Percentiles rank a stretch among this genome's conserved stretches.
phyloP scores from a whole-genome alignment of 1,140 invertebrate genomes.

The Drosophila subpulchrella region DNA sequence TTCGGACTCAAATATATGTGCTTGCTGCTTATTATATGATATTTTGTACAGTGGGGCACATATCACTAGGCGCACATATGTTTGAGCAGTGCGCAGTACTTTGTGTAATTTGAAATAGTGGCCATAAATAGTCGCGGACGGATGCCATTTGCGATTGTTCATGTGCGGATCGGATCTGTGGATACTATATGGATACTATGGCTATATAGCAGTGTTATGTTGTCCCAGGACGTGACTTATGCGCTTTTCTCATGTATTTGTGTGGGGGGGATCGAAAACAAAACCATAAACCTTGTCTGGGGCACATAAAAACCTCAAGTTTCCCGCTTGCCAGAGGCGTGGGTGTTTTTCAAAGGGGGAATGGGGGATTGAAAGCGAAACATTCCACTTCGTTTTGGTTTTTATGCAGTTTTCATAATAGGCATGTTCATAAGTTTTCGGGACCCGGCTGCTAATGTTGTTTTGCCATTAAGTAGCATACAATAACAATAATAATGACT shows the following conservation, averaged over 20 bases:
- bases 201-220: constrained; percentile 38
- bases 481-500: constrained; percentile 35
- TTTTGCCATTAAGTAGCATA: constrained; percentile 20
- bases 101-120: constrained; percentile 48
- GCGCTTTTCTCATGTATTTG: constrained; percentile 21
- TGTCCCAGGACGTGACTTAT: constrained; percentile 75
- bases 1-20: constrained; percentile 33
- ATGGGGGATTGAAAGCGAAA: constrained; percentile 37
- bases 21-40: constrained; percentile 25
- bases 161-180: constrained; percentile 29
- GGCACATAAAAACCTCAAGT: constrained; percentile 50
- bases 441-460: constrained; percentile 25
- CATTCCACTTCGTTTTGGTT: constrained; percentile 53
- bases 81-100: constrained; percentile 2
- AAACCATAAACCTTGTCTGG: constrained; percentile 80
- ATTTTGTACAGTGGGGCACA: constrained; percentile 25
- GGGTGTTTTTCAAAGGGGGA: constrained; percentile 6
- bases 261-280: constrained; percentile 54
- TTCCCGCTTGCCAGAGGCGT: constrained; percentile 25
- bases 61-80: constrained; percentile 27
- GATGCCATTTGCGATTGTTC: constrained; percentile 43
- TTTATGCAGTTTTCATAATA: constrained; percentile 60
- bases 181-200: constrained; percentile 30
- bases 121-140: constrained; percentile 44
- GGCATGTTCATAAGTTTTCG: constrained; percentile 7